Evolutionary conservation across 2,888 invertebrate genomes (phyloP).

Genomic region (Entomobrya proxima): DNA sequence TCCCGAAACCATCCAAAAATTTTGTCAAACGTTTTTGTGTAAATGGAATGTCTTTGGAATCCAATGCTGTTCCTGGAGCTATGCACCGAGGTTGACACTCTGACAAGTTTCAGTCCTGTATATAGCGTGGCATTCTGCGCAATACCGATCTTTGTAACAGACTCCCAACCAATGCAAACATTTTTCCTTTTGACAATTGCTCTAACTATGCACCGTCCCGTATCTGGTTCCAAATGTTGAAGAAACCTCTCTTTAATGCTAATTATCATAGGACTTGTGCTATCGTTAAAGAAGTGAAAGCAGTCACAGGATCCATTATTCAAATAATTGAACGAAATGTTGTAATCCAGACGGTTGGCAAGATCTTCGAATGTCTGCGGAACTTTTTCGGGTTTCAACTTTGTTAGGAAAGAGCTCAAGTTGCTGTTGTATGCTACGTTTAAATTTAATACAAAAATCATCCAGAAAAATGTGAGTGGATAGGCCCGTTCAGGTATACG

Average conservation of each 20-base stretch:
- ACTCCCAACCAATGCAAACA: constrained; percentile 68
- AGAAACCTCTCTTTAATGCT: constrained; percentile 58
- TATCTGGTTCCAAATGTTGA: constrained; percentile 61
- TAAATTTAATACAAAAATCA: constrained; percentile 62
- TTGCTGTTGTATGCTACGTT: constrained; percentile 67
- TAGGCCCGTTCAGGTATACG: constrained; percentile 58
- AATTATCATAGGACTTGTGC: constrained; percentile 53
- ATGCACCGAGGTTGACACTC: constrained; percentile 57
- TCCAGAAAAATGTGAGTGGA: constrained; percentile 58
- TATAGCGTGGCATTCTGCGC: constrained; percentile 65
- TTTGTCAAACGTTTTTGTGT: constrained; percentile 58
- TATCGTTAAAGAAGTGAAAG: constrained; percentile 64
- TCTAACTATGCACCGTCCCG: constrained; percentile 61
- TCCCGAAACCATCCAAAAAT: constrained; percentile 60
- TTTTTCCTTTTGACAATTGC: constrained; percentile 44
- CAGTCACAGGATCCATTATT: constrained; percentile 66
- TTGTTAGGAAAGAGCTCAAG: constrained; percentile 62
- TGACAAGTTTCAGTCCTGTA: constrained; percentile 50
- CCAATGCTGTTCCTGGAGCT: constrained; percentile 67
- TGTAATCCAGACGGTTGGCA: constrained; percentile 54
- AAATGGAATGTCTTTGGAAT: constrained; percentile 62
- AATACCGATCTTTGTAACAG: constrained; percentile 63
- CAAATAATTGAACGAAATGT: constrained; percentile 68
- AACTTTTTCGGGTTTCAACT: constrained; percentile 38
- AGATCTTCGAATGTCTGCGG: constrained; percentile 61